phyloP scores from a whole-genome alignment of 2,888 invertebrate genomes.

The Limnephilus lunatus region DNA sequence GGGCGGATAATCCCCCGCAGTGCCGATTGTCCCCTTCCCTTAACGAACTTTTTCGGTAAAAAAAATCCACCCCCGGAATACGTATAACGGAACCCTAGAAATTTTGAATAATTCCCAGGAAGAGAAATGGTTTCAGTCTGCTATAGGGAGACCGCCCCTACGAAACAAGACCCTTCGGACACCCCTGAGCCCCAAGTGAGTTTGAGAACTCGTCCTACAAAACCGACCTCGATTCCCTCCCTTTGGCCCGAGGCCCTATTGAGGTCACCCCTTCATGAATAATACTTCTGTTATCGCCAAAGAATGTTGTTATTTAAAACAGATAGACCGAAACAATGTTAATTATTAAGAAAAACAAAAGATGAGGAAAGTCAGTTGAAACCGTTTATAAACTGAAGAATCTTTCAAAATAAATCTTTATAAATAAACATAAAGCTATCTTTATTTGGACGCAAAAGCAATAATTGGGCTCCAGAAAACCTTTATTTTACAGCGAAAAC shows the following conservation, averaged over 20 bases:
- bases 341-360: not conserved
- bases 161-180: constrained; percentile 20
- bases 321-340: not conserved
- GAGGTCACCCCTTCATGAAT: constrained; percentile 48
- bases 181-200: constrained; percentile 16
- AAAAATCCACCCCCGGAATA: constrained; percentile 13
- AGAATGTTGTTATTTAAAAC: constrained; percentile 36
- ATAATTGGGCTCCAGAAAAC: not conserved
- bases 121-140: constrained; percentile 38
- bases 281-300: constrained; percentile 35
- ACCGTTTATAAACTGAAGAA: not conserved
- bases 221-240: constrained; percentile 45
- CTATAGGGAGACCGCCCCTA: constrained; percentile 35
- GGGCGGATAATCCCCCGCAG: constrained; percentile 36
- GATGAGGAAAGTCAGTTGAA: not conserved
- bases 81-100: constrained; percentile 25
- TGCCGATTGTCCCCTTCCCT: constrained; percentile 19
- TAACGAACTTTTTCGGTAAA: constrained; percentile 19
- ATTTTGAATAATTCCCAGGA: constrained; percentile 38
- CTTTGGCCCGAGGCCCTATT: constrained; percentile 45
- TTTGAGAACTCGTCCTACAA: constrained; percentile 38
- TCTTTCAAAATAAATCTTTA: not conserved
- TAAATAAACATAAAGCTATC: not conserved
- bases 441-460: not conserved
- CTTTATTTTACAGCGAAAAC: not conserved